Conservation (phyloP, 2,888 invertebrate species). For the Nephrotoma guestfalica region DNA sequence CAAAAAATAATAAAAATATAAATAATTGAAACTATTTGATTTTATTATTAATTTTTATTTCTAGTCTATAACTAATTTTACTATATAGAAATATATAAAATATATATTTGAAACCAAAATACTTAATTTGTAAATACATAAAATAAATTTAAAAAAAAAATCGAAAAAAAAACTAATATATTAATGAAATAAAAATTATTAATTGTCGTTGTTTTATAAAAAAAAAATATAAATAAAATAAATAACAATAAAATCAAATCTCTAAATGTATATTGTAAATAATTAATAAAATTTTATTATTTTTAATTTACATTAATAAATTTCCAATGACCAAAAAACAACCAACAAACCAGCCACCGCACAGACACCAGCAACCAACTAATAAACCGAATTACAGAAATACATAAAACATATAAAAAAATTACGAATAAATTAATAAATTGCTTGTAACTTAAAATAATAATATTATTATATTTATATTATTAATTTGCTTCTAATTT, state of each 20-base stretch:
- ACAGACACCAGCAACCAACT: background rate
- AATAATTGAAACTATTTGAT: background rate
- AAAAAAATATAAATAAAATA: background rate
- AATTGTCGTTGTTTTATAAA: background rate
- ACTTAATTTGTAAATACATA: background rate
- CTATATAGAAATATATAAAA: background rate
- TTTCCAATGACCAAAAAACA: background rate
- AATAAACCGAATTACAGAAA: background rate
- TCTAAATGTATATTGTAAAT: background rate
- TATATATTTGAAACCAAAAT: background rate
- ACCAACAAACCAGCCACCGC: background rate
- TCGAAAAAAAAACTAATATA: background rate
- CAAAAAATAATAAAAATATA: background rate
- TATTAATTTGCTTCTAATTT: background rate
- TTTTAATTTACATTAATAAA: background rate
- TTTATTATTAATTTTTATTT: background rate
- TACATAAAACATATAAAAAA: background rate
- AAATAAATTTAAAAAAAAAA: background rate
- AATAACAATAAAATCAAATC: background rate
- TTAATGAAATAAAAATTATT: background rate
- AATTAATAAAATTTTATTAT: background rate
- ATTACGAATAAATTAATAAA: background rate
- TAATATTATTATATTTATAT: background rate
- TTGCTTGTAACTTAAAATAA: background rate
- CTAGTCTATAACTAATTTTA: background rate